phyloP scores from a whole-genome alignment of 2,888 invertebrate genomes.

The Nycteola revayana region DNA sequence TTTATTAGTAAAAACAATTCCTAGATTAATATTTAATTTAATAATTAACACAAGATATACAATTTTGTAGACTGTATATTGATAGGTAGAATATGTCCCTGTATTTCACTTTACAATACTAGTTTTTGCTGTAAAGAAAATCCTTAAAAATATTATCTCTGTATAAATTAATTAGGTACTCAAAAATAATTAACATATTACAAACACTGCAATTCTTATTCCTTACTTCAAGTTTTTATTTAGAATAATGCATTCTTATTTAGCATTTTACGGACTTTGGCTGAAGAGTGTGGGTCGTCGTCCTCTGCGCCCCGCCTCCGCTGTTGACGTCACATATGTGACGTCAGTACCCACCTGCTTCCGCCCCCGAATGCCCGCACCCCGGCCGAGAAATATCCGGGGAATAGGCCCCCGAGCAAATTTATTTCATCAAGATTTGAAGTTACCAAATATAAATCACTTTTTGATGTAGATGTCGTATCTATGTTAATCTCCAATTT shows the following conservation, averaged over 20 bases:
- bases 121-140: too few relatives aligned
- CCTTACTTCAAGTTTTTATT: too few relatives aligned
- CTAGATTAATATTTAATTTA: too few relatives aligned
- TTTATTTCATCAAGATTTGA: slow-evolving; percentile 43
- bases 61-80: too few relatives aligned
- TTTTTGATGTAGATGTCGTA: slow-evolving; percentile 13
- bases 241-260: neutral
- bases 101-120: too few relatives aligned
- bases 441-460: slow-evolving; percentile 28
- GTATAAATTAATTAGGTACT: too few relatives aligned
- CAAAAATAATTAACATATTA: too few relatives aligned
- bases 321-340: slow-evolving; percentile 67
- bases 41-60: too few relatives aligned
- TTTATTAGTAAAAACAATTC: too few relatives aligned
- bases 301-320: slow-evolving; percentile 59
- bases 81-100: too few relatives aligned
- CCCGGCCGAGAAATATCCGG: slow-evolving; percentile 38
- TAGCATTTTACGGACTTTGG: slow-evolving; percentile 31
- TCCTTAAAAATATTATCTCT: too few relatives aligned
- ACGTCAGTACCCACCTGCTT: slow-evolving; percentile 66
- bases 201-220: too few relatives aligned
- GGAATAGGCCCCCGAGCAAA: slow-evolving; percentile 44
- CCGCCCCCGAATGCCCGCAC: slow-evolving; percentile 36
- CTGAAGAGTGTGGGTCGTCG: slow-evolving; percentile 51
- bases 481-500: slow-evolving; percentile 17